Conservation (phyloP, 2,888 invertebrate genomes). For the Aleiodes leptofemur region DNA sequence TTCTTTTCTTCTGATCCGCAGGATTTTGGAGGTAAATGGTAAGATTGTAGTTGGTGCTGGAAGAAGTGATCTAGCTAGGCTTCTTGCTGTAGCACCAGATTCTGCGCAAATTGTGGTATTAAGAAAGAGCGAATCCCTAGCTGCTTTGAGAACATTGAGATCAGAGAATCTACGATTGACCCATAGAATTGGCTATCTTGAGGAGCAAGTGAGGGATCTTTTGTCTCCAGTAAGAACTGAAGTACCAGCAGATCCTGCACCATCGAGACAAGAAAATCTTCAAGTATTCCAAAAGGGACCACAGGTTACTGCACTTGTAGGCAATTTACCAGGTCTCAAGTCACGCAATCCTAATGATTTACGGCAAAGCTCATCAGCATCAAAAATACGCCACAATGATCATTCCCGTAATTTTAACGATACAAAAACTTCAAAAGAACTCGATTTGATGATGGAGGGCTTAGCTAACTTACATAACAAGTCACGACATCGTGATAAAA, state of each 20-base stretch:
- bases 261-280: constrained; percentile 58
- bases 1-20: constrained; percentile 69
- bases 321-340: constrained; percentile 80
- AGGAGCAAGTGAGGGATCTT: constrained; percentile 84
- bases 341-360: constrained; percentile 66
- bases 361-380: constrained; percentile 65
- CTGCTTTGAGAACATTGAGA: constrained; percentile 76
- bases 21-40: constrained; percentile 89
- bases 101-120: constrained; percentile 82
- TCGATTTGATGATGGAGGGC: constrained; percentile 77
- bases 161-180: constrained; percentile 90
- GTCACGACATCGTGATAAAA: constrained; percentile 71
- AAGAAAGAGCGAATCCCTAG: constrained; percentile 73
- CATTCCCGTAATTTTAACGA: constrained; percentile 55
- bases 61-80: constrained; percentile 84
- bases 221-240: constrained; percentile 65
- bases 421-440: constrained; percentile 72
- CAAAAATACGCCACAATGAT: constrained; percentile 63
- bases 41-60: constrained; percentile 83
- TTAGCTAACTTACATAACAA: constrained; percentile 78
- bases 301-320: constrained; percentile 85
- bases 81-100: constrained; percentile 79
- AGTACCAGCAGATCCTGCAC: constrained; percentile 58
- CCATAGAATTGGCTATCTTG: constrained; percentile 91
- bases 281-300: constrained; percentile 88